A percentile compares a stretch with the other conserved stretches of the same genome.
Evolutionary conservation across 2,797 vertebrate genomes (phyloP).

Genomic region (Peromyscus attwateri): DNA sequence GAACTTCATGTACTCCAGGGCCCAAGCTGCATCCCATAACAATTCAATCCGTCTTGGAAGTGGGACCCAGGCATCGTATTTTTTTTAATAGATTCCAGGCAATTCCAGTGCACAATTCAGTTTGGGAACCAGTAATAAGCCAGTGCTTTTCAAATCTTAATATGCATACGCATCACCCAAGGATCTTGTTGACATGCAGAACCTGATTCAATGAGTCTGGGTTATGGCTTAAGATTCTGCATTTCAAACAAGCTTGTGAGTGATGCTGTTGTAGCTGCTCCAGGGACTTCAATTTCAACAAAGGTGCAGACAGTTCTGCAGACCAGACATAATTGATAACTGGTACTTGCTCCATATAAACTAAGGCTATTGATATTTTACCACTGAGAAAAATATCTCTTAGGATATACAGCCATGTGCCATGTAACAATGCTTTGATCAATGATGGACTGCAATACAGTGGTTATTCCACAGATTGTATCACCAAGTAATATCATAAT

Average conservation of each 20-base stretch:
- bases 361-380: conserved; percentile 5
- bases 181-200: neutral
- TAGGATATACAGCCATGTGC: neutral
- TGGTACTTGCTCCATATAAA: neutral
- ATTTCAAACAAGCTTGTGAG: neutral
- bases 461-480: neutral
- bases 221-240: neutral
- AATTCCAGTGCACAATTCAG: neutral
- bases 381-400: neutral
- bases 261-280: neutral
- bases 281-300: neutral
- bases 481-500: neutral
- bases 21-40: neutral
- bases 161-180: neutral
- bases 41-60: conserved; percentile 10
- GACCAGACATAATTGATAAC: conserved; percentile 17
- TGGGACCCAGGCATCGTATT: neutral
- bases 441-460: neutral
- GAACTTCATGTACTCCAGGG: neutral
- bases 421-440: neutral
- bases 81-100: conserved; percentile 14
- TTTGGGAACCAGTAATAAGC: neutral
- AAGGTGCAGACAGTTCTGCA: neutral
- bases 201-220: neutral
- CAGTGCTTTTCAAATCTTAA: neutral